phyloP scores from a whole-genome alignment of 2,888 invertebrate species.

The Anagyrus pseudococci region DNA sequence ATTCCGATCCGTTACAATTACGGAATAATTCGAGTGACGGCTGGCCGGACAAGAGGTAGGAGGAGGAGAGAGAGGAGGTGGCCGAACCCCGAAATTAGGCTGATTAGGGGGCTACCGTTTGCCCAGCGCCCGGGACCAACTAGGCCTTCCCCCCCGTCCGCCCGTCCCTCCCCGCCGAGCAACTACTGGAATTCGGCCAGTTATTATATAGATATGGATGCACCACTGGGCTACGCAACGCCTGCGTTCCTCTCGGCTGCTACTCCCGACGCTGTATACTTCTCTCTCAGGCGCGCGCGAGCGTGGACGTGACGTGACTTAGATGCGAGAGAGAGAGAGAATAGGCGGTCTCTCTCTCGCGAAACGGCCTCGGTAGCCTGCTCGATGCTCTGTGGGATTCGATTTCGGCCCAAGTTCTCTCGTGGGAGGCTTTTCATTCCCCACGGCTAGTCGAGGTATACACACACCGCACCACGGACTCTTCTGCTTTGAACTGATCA shows the following conservation, averaged over 20 bases:
- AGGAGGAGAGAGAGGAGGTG: slow-evolving; percentile 41
- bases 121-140: slow-evolving; percentile 3
- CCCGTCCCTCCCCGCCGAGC: slow-evolving; percentile 54
- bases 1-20: slow-evolving; percentile 61
- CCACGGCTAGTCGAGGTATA: background rate
- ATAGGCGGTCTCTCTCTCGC: too few relatives aligned
- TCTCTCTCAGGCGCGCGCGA: background rate
- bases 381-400: slow-evolving; percentile 4
- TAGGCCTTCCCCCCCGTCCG: slow-evolving; percentile 48
- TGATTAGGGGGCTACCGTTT: slow-evolving; percentile 63
- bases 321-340: slow-evolving; percentile 8
- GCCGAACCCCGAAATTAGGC: slow-evolving; percentile 58
- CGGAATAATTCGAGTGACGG: slow-evolving; percentile 59
- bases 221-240: slow-evolving; percentile 15
- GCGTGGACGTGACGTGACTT: slow-evolving; percentile 13
- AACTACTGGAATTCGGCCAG: slow-evolving; percentile 62
- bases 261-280: background rate
- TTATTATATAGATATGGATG: slow-evolving; percentile 49
- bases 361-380: too few relatives aligned
- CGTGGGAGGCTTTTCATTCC: slow-evolving; percentile 31
- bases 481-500: too few relatives aligned
- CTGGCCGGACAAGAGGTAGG: slow-evolving; percentile 43
- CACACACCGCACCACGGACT: too few relatives aligned
- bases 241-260: background rate
- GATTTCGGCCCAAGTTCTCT: slow-evolving; percentile 11